Evolutionary conservation across 1,140 invertebrate species (phyloP).

Genomic region (Hydropsyche tenuis): DNA sequence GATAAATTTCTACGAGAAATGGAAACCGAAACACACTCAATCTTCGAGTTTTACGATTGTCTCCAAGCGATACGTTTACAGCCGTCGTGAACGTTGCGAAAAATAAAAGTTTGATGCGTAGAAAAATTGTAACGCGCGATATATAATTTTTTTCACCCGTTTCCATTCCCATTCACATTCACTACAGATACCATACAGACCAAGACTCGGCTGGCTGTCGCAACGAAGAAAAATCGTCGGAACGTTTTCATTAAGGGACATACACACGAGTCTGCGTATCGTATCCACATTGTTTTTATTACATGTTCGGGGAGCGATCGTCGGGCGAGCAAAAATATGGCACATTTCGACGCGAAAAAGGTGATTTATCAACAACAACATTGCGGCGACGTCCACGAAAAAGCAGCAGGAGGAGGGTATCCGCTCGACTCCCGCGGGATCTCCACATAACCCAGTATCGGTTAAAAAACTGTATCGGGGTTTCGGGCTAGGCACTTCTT

Average conservation of each 20-base stretch:
- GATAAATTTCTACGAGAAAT: not conserved
- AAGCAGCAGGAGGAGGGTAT: not conserved
- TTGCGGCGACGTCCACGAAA: not conserved
- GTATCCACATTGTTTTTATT: slow-evolving; percentile 21
- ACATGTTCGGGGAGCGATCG: not conserved
- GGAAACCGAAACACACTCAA: too few species aligned
- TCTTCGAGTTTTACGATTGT: too few species aligned
- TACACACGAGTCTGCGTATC: not conserved
- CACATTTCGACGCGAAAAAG: slow-evolving; percentile 17
- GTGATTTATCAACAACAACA: slow-evolving; percentile 22
- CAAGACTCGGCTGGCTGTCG: too few species aligned
- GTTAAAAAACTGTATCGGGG: not conserved
- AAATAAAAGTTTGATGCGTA: too few species aligned
- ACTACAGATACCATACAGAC: too few species aligned
- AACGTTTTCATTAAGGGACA: slow-evolving; percentile 7
- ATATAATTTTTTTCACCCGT: too few species aligned
- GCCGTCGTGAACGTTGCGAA: too few species aligned
- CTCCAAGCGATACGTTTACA: too few species aligned
- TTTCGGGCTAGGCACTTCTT: not conserved
- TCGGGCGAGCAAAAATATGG: not conserved
- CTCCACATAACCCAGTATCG: not conserved
- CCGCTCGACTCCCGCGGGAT: not conserved
- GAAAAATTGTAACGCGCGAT: too few species aligned
- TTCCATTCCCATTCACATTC: too few species aligned
- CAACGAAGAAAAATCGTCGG: not conserved